Conservation (phyloP, 64 coral and sea anemone species). For the Montipora sp. region DNA sequence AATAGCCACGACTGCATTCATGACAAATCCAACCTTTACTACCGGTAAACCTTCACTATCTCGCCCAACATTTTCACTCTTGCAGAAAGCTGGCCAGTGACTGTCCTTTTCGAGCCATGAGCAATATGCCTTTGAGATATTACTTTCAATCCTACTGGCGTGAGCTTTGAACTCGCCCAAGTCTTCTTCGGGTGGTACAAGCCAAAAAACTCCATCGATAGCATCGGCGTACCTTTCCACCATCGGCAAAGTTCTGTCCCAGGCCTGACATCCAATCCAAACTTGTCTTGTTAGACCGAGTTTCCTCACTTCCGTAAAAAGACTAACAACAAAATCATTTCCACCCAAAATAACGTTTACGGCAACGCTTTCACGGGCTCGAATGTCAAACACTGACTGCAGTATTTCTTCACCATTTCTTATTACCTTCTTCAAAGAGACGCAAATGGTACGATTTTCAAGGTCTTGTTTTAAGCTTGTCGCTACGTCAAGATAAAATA, state of each 20-base stretch:
- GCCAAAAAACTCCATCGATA: slow-evolving; percentile 56
- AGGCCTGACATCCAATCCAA: slow-evolving; percentile 71
- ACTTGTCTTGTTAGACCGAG: slow-evolving; percentile 44
- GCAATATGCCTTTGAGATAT: slow-evolving; percentile 38
- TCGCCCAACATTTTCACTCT: neutral
- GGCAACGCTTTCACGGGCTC: neutral
- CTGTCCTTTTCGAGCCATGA: slow-evolving; percentile 15
- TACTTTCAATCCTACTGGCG: neutral
- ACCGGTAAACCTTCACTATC: neutral
- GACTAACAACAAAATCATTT: neutral
- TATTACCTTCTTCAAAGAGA: slow-evolving; percentile 1
- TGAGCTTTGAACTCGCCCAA: slow-evolving; percentile 1
- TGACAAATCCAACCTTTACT: slow-evolving; percentile 30
- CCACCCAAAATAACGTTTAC: slow-evolving; percentile 60
- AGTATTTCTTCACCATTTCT: neutral
- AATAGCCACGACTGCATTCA: slow-evolving; percentile 62
- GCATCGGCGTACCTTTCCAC: slow-evolving; percentile 11
- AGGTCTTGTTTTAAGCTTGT: slow-evolving; percentile 51
- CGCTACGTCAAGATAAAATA: slow-evolving; percentile 4
- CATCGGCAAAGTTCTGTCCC: neutral
- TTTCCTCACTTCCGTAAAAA: slow-evolving; percentile 62
- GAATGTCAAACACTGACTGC: slow-evolving; percentile 9
- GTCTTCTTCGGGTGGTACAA: slow-evolving; percentile 1
- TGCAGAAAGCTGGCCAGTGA: neutral
- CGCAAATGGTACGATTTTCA: slow-evolving; percentile 56